These are phyloP conservation scores for Macrotrachela quadricornifera DNA, from an alignment of 1,140 invertebrate genomes.

Conservation along the genomic window DNA sequence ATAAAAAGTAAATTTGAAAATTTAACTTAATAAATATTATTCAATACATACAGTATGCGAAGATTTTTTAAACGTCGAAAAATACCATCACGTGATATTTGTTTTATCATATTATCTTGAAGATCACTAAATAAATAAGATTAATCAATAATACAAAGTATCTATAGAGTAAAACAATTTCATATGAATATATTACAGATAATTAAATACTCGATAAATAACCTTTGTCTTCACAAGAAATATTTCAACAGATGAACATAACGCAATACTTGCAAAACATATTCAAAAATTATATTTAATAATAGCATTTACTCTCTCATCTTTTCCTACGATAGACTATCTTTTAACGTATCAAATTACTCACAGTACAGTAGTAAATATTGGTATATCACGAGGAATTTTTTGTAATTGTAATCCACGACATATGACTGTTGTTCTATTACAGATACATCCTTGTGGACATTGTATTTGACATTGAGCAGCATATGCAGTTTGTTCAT, in stretches of 20 bases:
- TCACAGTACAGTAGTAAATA: constrained; percentile 74
- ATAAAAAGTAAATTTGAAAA: constrained; percentile 9
- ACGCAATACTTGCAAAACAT: too few species aligned
- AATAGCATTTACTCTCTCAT: too few species aligned
- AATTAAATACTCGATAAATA: too few species aligned
- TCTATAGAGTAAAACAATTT: background rate
- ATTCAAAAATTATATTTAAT: too few species aligned
- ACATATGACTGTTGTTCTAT: constrained; percentile 71
- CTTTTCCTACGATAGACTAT: too few species aligned
- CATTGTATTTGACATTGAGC: constrained; percentile 33
- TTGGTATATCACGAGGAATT: constrained; percentile 68
- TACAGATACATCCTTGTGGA: constrained; percentile 56
- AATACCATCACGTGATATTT: constrained; percentile 58
- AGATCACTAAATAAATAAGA: constrained; percentile 41
- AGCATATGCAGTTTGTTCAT: too few species aligned
- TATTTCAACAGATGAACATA: too few species aligned
- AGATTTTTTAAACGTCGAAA: constrained; percentile 67
- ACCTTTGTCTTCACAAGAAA: too few species aligned
- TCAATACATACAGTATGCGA: constrained; percentile 43
- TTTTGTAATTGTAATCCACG: constrained; percentile 53
- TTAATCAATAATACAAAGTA: too few species aligned
- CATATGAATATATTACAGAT: too few species aligned
- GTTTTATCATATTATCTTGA: constrained; percentile 65
- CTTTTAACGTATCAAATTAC: too few species aligned
- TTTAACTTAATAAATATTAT: background rate